Conservation (phyloP, 1,140 invertebrate species). For the Venturia canescens region DNA sequence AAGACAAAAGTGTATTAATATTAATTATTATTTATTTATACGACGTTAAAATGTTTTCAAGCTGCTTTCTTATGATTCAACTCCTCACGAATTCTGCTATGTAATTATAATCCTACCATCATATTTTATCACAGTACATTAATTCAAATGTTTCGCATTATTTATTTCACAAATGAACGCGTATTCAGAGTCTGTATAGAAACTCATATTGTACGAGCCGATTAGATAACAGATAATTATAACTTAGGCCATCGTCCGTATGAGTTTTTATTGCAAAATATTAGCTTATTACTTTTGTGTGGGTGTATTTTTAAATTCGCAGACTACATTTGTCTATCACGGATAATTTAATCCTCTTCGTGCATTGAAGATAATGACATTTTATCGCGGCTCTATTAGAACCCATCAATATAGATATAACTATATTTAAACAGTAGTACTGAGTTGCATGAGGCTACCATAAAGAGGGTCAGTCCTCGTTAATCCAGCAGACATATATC, state of each 20-base stretch:
- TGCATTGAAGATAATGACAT: background rate
- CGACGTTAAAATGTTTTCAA: too few relatives aligned
- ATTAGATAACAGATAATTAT: too few relatives aligned
- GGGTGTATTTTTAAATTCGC: background rate
- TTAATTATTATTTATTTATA: too few relatives aligned
- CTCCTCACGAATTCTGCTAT: too few relatives aligned
- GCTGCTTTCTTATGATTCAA: too few relatives aligned
- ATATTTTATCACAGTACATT: too few relatives aligned
- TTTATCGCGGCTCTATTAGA: conserved; percentile 15
- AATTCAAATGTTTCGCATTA: too few relatives aligned
- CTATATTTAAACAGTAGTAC: background rate
- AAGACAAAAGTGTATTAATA: too few relatives aligned
- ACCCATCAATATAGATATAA: background rate
- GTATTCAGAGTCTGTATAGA: too few relatives aligned
- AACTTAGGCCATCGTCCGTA: background rate
- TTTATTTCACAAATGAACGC: too few relatives aligned
- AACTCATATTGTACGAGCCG: too few relatives aligned
- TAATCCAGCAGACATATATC: conserved; percentile 21
- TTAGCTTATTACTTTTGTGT: background rate
- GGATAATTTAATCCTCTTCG: background rate
- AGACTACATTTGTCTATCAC: background rate
- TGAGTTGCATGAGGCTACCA: conserved; percentile 1
- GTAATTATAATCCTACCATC: too few relatives aligned
- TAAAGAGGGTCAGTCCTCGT: conserved; percentile 22
- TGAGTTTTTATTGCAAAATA: background rate